These are phyloP conservation scores for Brachionus sp. DNA, from an alignment of 1,140 invertebrate genomes.

Conservation along the genomic window DNA sequence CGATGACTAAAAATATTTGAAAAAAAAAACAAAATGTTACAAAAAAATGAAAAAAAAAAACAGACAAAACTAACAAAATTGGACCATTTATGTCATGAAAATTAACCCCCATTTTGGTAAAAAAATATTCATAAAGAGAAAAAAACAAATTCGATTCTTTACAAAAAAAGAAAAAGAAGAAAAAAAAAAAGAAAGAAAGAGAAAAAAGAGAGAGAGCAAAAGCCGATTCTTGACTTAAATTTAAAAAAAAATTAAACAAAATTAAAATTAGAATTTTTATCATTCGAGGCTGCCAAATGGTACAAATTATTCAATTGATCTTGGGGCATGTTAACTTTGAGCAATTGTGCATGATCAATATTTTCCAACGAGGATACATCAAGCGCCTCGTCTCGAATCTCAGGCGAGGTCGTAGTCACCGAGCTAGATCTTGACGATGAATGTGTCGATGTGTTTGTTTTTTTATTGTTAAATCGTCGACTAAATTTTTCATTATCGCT, in stretches of 20 bases:
- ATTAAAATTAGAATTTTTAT: background rate
- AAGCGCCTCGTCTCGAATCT: background rate
- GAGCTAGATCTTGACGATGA: conserved; percentile 21
- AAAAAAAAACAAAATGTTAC: background rate
- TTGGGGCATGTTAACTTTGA: background rate
- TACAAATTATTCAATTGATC: background rate
- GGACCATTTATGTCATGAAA: background rate
- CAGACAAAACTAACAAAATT: conserved; percentile 4
- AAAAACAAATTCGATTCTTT: background rate
- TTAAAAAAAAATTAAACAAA: background rate
- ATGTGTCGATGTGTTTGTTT: background rate
- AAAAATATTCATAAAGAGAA: background rate
- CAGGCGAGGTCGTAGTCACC: background rate
- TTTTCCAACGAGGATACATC: background rate
- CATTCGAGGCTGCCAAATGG: background rate
- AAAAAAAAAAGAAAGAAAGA: background rate
- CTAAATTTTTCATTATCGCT: background rate
- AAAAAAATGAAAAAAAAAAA: background rate
- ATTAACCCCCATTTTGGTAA: background rate
- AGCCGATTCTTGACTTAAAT: background rate
- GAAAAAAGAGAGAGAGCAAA: background rate
- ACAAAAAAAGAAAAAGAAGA: background rate
- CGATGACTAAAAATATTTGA: background rate
- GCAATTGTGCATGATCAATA: background rate
- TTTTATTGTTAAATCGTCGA: background rate